phyloP scores from a whole-genome alignment of 2,113 vertebrate genomes.

The Nymphicus hollandicus region DNA sequence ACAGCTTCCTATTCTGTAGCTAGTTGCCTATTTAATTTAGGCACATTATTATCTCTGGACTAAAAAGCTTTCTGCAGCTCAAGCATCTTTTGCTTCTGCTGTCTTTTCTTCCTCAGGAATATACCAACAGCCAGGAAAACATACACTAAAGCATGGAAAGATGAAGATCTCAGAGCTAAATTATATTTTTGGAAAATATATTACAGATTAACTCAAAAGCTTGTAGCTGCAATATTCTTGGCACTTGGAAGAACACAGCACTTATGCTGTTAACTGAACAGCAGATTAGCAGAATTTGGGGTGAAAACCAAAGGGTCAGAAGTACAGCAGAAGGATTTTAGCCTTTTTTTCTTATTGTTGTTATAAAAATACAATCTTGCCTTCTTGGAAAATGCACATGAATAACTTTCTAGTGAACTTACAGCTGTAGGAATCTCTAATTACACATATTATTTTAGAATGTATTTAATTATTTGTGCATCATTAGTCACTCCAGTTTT shows the following conservation, averaged over 20 bases:
- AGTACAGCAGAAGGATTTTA: background rate
- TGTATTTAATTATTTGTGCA: background rate
- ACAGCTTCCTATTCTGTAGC: background rate
- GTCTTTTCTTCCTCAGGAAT: background rate
- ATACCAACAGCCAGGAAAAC: background rate
- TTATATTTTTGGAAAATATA: background rate
- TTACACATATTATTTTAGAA: background rate
- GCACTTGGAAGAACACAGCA: background rate
- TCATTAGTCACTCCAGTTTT: background rate
- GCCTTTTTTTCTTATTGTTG: background rate
- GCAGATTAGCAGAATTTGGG: background rate
- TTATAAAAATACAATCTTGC: background rate
- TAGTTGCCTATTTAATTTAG: background rate
- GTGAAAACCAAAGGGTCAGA: background rate
- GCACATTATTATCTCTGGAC: background rate
- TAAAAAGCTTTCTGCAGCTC: background rate
- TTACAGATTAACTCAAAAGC: background rate
- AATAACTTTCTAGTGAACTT: background rate
- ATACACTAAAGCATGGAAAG: background rate
- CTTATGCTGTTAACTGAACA: background rate
- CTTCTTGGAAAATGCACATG: background rate
- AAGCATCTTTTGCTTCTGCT: background rate
- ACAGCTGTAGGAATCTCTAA: background rate
- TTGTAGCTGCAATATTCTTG: background rate
- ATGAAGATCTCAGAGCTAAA: background rate